phyloP scores from a whole-genome alignment of 2,113 vertebrate genomes.

The Osmerus eperlanus region DNA sequence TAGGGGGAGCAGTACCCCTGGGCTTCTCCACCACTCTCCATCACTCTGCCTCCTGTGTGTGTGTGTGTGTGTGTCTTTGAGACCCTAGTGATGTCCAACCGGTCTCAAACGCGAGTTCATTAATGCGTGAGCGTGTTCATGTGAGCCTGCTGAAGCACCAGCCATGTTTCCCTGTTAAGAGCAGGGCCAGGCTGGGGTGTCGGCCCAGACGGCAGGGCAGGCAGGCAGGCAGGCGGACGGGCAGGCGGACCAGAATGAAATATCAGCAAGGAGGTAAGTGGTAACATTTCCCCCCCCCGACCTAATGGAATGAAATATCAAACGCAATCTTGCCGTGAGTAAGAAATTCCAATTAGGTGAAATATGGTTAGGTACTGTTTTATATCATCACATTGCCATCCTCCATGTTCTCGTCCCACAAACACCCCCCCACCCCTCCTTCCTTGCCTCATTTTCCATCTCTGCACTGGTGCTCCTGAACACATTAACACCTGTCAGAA shows the following conservation, averaged over 20 bases:
- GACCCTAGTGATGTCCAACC: not conserved
- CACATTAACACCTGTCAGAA: slow-evolving; percentile 51
- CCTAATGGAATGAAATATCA: slow-evolving; percentile 51
- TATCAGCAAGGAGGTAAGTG: slow-evolving; percentile 27
- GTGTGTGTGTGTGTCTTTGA: not conserved
- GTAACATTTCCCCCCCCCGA: slow-evolving; percentile 41
- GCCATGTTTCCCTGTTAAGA: too few species aligned
- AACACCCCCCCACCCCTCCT: not conserved
- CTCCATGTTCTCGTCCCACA: not conserved
- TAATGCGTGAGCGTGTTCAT: slow-evolving; percentile 31
- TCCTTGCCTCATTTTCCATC: slow-evolving; percentile 5
- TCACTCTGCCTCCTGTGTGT: slow-evolving; percentile 14
- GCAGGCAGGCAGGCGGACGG: not conserved
- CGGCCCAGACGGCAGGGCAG: not conserved
- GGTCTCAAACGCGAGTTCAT: slow-evolving; percentile 22
- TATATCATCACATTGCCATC: slow-evolving; percentile 41
- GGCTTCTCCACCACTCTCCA: slow-evolving; percentile 26
- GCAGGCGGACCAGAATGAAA: slow-evolving; percentile 25
- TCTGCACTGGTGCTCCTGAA: slow-evolving; percentile 28
- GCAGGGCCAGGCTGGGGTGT: not conserved
- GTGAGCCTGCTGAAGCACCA: not conserved
- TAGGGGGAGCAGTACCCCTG: slow-evolving; percentile 44
- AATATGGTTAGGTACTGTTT: slow-evolving; percentile 36
- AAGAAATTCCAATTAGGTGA: slow-evolving; percentile 47
- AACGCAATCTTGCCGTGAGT: slow-evolving; percentile 39